phyloP scores from a whole-genome alignment of 2,888 invertebrate species.

The Stenodema calcarata region DNA sequence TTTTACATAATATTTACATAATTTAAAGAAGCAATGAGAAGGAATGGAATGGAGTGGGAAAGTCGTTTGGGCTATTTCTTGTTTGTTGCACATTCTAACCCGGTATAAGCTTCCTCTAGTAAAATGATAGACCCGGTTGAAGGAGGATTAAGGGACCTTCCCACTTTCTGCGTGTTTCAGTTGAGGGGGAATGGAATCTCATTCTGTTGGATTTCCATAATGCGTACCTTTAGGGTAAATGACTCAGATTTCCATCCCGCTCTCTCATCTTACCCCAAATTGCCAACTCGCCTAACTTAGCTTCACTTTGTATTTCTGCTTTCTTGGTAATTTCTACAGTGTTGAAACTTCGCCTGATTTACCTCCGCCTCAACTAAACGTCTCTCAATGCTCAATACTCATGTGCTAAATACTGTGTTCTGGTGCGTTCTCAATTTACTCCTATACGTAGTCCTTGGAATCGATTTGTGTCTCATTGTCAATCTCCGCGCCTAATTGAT shows the following conservation, averaged over 20 bases:
- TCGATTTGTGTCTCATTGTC: no score
- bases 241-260: neutral
- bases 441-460: no score
- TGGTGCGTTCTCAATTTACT: no score
- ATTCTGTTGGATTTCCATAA: neutral
- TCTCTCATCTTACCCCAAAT: neutral
- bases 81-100: neutral
- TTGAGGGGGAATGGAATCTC: neutral
- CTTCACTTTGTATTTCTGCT: neutral
- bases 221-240: neutral
- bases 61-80: neutral
- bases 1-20: no score
- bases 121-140: neutral
- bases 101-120: neutral
- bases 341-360: neutral
- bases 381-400: no score
- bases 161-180: neutral
- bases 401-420: no score
- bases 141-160: neutral
- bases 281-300: neutral
- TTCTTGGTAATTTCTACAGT: neutral
- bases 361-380: no score
- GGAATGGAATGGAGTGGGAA: no score
- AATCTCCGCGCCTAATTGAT: no score
- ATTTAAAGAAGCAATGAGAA: no score